A percentile compares a stretch with the other conserved stretches of the same genome.
Evolutionary conservation across 1,140 invertebrate species (phyloP).

Genomic region (Heliconius eleuchia): DNA sequence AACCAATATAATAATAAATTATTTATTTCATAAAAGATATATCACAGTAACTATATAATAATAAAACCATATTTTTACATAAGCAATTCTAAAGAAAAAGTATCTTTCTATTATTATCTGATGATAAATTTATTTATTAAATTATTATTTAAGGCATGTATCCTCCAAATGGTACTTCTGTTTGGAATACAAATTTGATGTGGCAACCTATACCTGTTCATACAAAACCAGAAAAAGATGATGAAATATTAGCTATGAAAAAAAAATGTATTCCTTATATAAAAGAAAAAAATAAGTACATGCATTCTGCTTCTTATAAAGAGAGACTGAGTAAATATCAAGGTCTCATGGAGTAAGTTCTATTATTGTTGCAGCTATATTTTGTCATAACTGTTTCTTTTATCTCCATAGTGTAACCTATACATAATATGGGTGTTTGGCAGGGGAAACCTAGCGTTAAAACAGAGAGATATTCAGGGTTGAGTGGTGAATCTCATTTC

Average conservation of each 20-base stretch:
- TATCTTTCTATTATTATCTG: not conserved
- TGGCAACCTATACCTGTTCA: conserved; percentile 97
- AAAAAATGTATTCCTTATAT: conserved; percentile 86
- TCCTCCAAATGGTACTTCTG: conserved; percentile 82
- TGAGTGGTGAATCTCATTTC: no score
- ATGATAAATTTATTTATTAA: not conserved
- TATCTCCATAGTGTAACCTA: no score
- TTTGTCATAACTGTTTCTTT: not conserved
- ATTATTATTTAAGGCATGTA: conserved; percentile 80
- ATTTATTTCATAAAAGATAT: no score
- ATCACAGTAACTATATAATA: no score
- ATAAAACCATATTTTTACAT: no score
- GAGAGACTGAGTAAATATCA: conserved; percentile 83
- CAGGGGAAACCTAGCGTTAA: no score
- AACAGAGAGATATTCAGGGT: no score
- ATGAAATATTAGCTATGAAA: conserved; percentile 85
- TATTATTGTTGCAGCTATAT: not conserved
- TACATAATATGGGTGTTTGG: no score
- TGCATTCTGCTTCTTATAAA: conserved; percentile 82
- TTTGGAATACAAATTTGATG: conserved; percentile 86
- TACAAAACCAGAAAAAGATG: conserved; percentile 85
- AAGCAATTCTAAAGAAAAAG: not conserved
- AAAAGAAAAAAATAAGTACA: conserved; percentile 81
- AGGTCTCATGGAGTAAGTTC: conserved; percentile 83
- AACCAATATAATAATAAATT: no score